Conservation (phyloP, 2,888 invertebrate species). For the Athrips mouffetella region DNA sequence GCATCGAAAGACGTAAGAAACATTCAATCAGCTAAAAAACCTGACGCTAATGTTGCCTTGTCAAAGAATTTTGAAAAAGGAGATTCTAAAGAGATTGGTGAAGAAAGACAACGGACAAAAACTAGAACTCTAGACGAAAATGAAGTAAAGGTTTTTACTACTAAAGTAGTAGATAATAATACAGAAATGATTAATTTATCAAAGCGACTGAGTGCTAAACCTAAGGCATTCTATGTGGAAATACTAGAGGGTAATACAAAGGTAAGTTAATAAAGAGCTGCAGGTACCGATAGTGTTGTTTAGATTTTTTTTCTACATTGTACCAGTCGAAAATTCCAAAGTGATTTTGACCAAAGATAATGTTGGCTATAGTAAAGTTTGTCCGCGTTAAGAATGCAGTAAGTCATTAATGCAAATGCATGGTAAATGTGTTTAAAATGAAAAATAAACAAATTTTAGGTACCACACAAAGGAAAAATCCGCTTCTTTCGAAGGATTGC, state of each 20-base stretch:
- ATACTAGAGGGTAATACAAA: conserved; percentile 41
- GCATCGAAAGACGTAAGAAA: neutral
- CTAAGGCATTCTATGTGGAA: conserved; percentile 64
- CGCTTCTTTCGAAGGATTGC: too few relatives aligned
- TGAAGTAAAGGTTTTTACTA: conserved; percentile 60
- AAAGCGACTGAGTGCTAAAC: conserved; percentile 48
- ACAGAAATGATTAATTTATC: conserved; percentile 55
- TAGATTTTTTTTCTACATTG: too few relatives aligned
- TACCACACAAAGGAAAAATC: too few relatives aligned
- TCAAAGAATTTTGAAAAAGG: conserved; percentile 11
- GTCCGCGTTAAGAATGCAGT: too few relatives aligned
- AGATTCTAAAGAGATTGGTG: conserved; percentile 18
- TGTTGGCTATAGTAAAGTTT: too few relatives aligned
- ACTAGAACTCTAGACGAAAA: conserved; percentile 65
- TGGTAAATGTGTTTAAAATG: too few relatives aligned
- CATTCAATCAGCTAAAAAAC: conserved; percentile 3
- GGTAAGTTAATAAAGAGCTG: conserved; percentile 27
- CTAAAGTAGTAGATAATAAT: conserved; percentile 56
- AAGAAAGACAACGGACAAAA: conserved; percentile 50
- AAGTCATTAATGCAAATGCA: too few relatives aligned
- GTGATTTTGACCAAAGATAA: too few relatives aligned
- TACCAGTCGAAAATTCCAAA: too few relatives aligned
- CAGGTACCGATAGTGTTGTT: too few relatives aligned
- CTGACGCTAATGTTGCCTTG: conserved; percentile 19
- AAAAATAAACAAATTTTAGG: too few relatives aligned